phyloP scores from a whole-genome alignment of 2,797 vertebrate genomes.

The Enteromius unitaeniatus region DNA sequence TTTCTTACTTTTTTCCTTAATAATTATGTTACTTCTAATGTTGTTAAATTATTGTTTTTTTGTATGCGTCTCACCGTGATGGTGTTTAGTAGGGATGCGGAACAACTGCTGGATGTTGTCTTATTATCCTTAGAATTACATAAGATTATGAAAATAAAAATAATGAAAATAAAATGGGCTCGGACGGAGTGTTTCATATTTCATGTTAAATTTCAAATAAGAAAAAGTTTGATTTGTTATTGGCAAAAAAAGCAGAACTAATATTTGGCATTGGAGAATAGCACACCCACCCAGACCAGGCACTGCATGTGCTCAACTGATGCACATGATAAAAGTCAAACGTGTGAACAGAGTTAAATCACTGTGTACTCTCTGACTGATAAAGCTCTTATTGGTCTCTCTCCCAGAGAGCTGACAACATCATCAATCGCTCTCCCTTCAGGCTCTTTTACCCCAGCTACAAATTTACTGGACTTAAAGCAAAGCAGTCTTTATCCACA shows the following conservation, averaged over 20 bases:
- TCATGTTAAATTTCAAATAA: neutral
- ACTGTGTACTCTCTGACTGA: neutral
- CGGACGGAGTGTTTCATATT: neutral
- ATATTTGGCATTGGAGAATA: neutral
- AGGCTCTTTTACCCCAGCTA: slow-evolving; percentile 16
- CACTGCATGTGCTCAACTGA: neutral
- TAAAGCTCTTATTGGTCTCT: slow-evolving; percentile 6
- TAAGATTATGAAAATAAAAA: too few relatives aligned
- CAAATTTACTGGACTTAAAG: slow-evolving; percentile 31
- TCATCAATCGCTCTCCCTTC: slow-evolving; percentile 10
- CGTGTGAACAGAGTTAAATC: slow-evolving; percentile 22
- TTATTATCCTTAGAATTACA: neutral
- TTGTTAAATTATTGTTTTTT: too few relatives aligned
- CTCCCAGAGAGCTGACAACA: slow-evolving; percentile 19
- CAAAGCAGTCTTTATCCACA: slow-evolving; percentile 16
- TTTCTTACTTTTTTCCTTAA: too few relatives aligned
- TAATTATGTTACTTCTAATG: too few relatives aligned
- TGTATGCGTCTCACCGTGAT: too few relatives aligned
- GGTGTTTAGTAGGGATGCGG: too few relatives aligned
- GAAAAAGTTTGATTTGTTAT: neutral
- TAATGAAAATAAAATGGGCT: neutral
- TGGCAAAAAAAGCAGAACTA: neutral
- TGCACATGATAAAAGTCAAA: slow-evolving; percentile 13
- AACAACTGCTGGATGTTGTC: neutral
- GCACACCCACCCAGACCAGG: neutral